Evolutionary conservation across 2,797 vertebrate genomes (phyloP), one percentile per base, ranked within the genome.

Genomic region (Mormyrus proboscirostris): DNA sequence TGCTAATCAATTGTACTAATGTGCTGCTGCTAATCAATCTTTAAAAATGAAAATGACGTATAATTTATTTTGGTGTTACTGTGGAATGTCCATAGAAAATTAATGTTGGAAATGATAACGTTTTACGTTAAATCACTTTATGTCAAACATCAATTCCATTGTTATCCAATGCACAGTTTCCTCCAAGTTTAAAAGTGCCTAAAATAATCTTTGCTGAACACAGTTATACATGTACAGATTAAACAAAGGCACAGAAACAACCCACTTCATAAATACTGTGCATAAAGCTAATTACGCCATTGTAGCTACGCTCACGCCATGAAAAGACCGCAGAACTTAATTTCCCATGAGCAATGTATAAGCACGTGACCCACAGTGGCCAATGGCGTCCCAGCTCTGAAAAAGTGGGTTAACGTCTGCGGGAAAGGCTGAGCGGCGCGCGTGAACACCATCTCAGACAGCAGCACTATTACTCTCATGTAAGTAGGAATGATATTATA

Each of bases 261-360:
- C 76, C 4, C 41, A 44, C 19, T 47, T 44, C 38, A 22, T 82
- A 47, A 47, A 82, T 22, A 82, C 73, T 79, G 38, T 3, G 41
- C 41, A n/a, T n/a, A 44, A 8, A 19, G 14, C 19, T 41, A 79
- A 19, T 82, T 82, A 47, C 19, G 83, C 51, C 50, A 33, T 85
- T 85, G 22, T 53, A 33, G 49, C 12, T 16, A 53, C 22, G 47
- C 47, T 44, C 76, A 12, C 8, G 5, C n/a, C n/a, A 2, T 4
- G 29, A 41, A 87, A 25, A 22, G 16, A 84, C 44, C 4, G 29
- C 12, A 85, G 19, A 88, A 90, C 88, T 88, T 62, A 7, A 89
- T 89, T 84, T 59, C 90, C 90, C 90, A 90, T 47, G 88, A 89
- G 87, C 51, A 73, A 89, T 14, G 38, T 49, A 16, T 10, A 29